These are phyloP conservation scores for Paralvinella palmiformis DNA, from an alignment of 1,140 invertebrate species.

Conservation along the genomic window DNA sequence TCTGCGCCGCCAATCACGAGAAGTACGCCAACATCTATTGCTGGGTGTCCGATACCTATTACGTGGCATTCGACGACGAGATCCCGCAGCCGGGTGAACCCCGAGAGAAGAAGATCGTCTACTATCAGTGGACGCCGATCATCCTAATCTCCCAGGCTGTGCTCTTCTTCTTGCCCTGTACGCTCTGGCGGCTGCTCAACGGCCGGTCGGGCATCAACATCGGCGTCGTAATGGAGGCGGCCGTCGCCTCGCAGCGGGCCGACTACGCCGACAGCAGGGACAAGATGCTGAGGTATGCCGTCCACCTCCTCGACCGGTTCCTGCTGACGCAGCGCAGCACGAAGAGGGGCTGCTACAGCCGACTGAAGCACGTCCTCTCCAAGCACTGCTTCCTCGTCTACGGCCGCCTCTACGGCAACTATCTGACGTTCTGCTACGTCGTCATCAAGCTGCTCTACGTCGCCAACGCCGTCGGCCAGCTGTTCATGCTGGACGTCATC, in stretches of 20 bases:
- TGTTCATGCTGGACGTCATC: slow-evolving; percentile 23
- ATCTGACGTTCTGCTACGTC: slow-evolving; percentile 19
- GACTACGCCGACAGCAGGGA: slow-evolving; percentile 41
- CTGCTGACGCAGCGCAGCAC: slow-evolving; percentile 45
- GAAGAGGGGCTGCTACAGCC: slow-evolving; percentile 38
- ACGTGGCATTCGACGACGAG: slow-evolving; percentile 29
- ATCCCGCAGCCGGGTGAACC: slow-evolving; percentile 24
- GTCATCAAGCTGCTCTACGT: slow-evolving; percentile 23
- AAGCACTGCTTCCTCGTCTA: slow-evolving; percentile 41
- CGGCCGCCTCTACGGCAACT: slow-evolving; percentile 47
- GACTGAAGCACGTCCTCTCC: slow-evolving; percentile 39
- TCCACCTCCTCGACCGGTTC: slow-evolving; percentile 38
- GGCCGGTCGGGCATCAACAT: slow-evolving; percentile 17
- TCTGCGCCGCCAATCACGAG: slow-evolving; percentile 17
- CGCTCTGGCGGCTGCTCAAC: slow-evolving; percentile 16
- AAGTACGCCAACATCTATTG: slow-evolving; percentile 31
- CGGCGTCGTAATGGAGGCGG: slow-evolving; percentile 5
- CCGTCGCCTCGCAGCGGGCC: slow-evolving; percentile 29
- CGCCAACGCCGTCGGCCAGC: slow-evolving; percentile 21
- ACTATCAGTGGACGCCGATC: slow-evolving; percentile 23
- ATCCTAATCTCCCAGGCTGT: slow-evolving; percentile 18
- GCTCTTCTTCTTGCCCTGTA: slow-evolving; percentile 17
- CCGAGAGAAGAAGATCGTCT: slow-evolving; percentile 15
- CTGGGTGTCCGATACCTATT: slow-evolving; percentile 40
- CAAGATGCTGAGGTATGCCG: slow-evolving; percentile 45